Percentiles rank a stretch among this genome's conserved stretches.
These are phyloP conservation scores for Cebuella pygmaea DNA, from an alignment of 2,797 vertebrate species.

Conservation along the genomic window DNA sequence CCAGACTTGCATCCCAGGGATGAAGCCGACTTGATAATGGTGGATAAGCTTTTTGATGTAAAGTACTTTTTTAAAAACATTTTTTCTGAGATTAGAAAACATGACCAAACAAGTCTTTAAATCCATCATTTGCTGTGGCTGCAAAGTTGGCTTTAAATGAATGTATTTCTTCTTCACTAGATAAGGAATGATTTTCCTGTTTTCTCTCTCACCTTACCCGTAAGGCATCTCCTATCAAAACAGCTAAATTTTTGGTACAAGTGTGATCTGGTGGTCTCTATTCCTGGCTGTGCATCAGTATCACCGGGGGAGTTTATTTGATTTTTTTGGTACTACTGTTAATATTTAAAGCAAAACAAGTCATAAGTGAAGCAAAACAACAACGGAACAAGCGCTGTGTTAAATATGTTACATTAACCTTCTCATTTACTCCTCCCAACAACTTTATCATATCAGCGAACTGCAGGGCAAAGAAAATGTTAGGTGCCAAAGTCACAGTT, in stretches of 20 bases:
- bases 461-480: background rate
- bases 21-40: background rate
- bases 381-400: background rate
- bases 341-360: background rate
- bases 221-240: background rate
- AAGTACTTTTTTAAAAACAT: background rate
- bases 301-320: background rate
- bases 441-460: background rate
- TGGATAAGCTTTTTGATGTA: background rate
- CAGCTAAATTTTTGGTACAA: background rate
- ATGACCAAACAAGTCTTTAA: background rate
- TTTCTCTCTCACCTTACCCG: background rate
- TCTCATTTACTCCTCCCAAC: background rate
- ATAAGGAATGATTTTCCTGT: background rate
- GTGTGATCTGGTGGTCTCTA: background rate
- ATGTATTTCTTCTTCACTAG: background rate
- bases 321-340: background rate
- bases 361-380: background rate
- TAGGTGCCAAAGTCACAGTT: background rate
- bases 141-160: constrained; percentile 3
- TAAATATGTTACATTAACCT: background rate
- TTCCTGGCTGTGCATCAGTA: background rate
- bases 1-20: background rate
- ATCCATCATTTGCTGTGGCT: background rate
- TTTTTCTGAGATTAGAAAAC: background rate